Percentiles rank a stretch among this genome's conserved stretches.
phyloP scores from a whole-genome alignment of 2,113 vertebrate species.

The Grus americana region DNA sequence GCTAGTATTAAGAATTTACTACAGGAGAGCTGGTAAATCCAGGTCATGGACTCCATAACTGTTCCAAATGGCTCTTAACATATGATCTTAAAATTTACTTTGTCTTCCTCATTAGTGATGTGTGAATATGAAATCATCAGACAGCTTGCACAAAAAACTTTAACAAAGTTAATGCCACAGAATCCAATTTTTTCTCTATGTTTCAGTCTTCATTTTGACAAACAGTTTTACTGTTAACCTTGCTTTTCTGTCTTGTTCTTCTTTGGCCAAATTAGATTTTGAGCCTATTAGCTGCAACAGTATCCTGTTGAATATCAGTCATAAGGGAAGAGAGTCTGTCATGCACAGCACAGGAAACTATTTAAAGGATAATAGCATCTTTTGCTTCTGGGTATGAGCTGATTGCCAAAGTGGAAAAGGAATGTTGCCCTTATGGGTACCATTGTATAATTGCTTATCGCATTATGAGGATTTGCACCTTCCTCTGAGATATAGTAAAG shows the following conservation, averaged over 20 bases:
- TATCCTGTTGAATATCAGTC: not conserved
- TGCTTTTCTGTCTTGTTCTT: not conserved
- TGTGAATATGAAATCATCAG: not conserved
- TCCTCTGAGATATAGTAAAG: not conserved
- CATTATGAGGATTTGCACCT: not conserved
- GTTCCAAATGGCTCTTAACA: not conserved
- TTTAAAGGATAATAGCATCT: not conserved
- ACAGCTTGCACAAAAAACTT: not conserved
- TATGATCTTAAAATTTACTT: not conserved
- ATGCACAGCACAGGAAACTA: not conserved
- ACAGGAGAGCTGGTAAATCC: not conserved
- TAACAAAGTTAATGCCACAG: not conserved
- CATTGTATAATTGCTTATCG: not conserved
- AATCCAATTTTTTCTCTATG: not conserved
- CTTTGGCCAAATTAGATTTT: constrained; percentile 2
- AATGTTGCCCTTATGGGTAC: not conserved
- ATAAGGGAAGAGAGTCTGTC: not conserved
- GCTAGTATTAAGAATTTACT: not conserved
- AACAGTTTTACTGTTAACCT: not conserved
- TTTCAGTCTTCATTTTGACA: not conserved
- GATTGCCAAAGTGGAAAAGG: not conserved
- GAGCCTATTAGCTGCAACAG: not conserved
- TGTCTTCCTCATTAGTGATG: not conserved
- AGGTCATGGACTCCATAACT: not conserved
- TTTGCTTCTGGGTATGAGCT: not conserved